Base-by-base conservation (phyloP, 2,797 vertebrate species). In the Fratercula arctica region DNA sequence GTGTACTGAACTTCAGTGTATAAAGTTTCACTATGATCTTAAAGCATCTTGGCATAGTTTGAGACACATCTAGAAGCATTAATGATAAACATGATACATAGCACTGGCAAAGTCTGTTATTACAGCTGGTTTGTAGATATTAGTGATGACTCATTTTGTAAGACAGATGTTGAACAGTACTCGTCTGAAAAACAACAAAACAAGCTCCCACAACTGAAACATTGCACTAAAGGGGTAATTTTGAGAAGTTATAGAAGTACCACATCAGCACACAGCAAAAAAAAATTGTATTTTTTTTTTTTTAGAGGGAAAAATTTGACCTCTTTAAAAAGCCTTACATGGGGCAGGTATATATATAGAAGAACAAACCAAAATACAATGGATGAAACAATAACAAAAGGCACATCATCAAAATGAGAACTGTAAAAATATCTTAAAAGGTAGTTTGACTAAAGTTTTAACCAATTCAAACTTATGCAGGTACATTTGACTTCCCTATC, bases 401-500 rank as follows among this genome's bases (percentile, higher is more conserved):
- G 94, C 94, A 96, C 89, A 63, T 72, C 11, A 91, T 74, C 64
- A 81, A 87, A 94, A 95, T 51, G 14, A 88, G 33, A 87, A 86
- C 31, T 53, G 20, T 50, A 93, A 91, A 95, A 89, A 43, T 56
- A 93, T 21, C 59, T 63, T 63, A 26, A 79, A 75, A 83, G 51
- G n/a, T 84, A 86, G 54, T 51, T 26, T 45, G 39, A 80, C 43
- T 72, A 5, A 93, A 45, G 16, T 89, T 78, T 72, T 75, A 72
- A 73, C 35, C 26, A 83, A 86, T 76, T 74, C 3, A 3, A 80
- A 85, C 61, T 77, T 80, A 81, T 46, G 51, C 21, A 56, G 1
- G 2, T 50, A 88, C 10, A 73, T 90, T 31, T 93, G n/a, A 91
- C 43, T 83, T 88, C 29, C 10, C 33, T 35, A 66, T 53, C 28